These are phyloP conservation scores for Aradophagus sp. DNA, from an alignment of 1,140 invertebrate species.

Conservation along the genomic window DNA sequence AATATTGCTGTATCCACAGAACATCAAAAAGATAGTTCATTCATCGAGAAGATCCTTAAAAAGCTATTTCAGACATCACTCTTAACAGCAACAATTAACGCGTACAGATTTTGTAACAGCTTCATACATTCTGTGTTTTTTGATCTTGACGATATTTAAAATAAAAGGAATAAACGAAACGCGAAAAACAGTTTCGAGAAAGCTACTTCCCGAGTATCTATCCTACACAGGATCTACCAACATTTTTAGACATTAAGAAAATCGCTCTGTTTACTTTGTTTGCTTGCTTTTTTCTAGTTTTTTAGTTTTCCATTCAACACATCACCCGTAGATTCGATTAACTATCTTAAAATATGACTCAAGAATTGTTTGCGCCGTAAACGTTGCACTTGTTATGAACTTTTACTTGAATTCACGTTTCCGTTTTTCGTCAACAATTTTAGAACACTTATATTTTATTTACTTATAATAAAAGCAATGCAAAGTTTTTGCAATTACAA, in stretches of 20 bases:
- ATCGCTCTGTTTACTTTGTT: constrained; percentile 36
- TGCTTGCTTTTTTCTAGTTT: constrained; percentile 7
- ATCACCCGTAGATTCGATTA: constrained; percentile 26
- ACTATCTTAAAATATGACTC: constrained; percentile 46
- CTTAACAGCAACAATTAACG: constrained; percentile 42
- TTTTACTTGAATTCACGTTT: constrained; percentile 53
- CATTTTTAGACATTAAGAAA: constrained; percentile 54
- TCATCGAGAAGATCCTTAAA: constrained; percentile 28
- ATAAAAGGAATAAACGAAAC: constrained; percentile 34
- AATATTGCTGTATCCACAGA: constrained; percentile 40
- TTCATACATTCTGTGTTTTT: constrained; percentile 45
- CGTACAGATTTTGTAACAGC: constrained; percentile 44
- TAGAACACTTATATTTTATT: no score
- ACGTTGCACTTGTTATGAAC: constrained; percentile 49
- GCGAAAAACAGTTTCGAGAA: constrained; percentile 31
- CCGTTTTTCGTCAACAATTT: constrained; percentile 29
- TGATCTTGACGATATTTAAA: constrained; percentile 32
- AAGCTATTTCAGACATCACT: constrained; percentile 48
- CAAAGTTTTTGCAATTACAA: no score
- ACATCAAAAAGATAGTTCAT: constrained; percentile 42
- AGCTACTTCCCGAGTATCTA: constrained; percentile 29
- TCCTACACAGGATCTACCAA: constrained; percentile 45
- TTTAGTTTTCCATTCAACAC: constrained; percentile 19
- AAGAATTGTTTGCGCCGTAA: constrained; percentile 39
- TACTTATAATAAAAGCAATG: no score